Conservation (phyloP, 2,113 vertebrate genomes). For the Coracopsis vasa region DNA sequence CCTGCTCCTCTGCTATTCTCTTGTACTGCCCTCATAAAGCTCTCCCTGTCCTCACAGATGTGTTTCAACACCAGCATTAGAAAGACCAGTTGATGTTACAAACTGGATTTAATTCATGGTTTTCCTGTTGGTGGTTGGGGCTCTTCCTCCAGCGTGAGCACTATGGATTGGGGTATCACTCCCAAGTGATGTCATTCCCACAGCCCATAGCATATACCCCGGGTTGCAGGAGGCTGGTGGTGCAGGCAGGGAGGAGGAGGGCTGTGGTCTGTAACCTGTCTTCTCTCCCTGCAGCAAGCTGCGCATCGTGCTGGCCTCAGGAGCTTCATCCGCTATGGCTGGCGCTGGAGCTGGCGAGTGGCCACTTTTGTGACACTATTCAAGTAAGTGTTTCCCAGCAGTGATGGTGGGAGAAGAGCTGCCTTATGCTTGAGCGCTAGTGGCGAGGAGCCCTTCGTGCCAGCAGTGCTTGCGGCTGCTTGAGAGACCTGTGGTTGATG, state of each 20-base stretch:
- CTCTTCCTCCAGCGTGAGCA: neutral
- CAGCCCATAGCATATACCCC: rapidly evolving
- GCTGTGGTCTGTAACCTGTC: neutral
- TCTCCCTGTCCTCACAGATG: neutral
- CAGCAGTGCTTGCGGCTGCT: neutral
- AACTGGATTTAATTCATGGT: neutral
- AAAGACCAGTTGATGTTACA: neutral
- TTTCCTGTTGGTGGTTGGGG: neutral
- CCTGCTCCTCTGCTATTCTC: neutral
- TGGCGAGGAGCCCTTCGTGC: neutral
- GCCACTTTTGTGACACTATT: constrained; percentile 84
- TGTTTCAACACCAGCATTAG: neutral
- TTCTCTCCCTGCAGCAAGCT: constrained; percentile 75
- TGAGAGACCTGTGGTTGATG: neutral
- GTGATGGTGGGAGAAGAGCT: neutral
- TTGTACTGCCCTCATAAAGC: neutral
- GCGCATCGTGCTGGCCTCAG: constrained; percentile 86
- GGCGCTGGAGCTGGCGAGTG: constrained; percentile 95
- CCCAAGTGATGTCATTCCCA: rapidly evolving
- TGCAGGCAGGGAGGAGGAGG: neutral
- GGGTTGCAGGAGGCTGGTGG: rapidly evolving
- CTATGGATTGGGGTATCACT: rapidly evolving
- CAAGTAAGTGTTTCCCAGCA: constrained; percentile 77
- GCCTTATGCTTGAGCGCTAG: neutral
- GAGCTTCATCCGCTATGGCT: constrained; percentile 90